Conservation (phyloP, 1,140 invertebrate species). For the Thalassaphorura encarpata region DNA sequence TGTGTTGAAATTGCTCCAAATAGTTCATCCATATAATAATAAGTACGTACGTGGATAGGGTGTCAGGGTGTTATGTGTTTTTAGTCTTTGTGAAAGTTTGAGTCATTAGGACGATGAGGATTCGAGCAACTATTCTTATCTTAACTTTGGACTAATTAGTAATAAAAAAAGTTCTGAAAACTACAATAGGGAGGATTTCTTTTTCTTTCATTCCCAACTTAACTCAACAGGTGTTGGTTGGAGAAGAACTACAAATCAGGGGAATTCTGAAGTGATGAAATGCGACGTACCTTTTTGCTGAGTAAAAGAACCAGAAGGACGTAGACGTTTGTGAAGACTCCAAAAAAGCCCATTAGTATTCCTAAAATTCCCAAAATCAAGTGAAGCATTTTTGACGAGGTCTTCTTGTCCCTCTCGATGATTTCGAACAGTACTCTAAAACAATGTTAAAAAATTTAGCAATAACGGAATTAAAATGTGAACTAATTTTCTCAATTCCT, state of each 20-base stretch:
- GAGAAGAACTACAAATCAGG: not conserved
- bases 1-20: no score
- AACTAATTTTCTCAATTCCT: no score
- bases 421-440: not conserved
- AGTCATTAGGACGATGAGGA: not conserved
- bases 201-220: not conserved
- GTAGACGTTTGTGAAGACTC: constrained; percentile 30
- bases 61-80: no score
- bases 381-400: constrained; percentile 16
- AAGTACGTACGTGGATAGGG: no score
- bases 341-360: constrained; percentile 29
- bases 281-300: constrained; percentile 25
- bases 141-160: not conserved
- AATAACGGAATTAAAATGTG: not conserved
- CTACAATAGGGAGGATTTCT: no score
- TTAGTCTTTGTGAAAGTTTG: not conserved
- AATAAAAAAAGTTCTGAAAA: no score
- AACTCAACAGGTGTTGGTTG: not conserved
- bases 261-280: not conserved
- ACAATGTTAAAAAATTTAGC: not conserved
- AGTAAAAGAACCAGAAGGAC: constrained; percentile 28
- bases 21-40: no score
- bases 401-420: not conserved
- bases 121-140: not conserved
- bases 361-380: constrained; percentile 17